A percentile compares a stretch with the other conserved stretches of the same genome.
phyloP scores from a whole-genome alignment of 2,888 invertebrate species.

The Drosophila quinaria region DNA sequence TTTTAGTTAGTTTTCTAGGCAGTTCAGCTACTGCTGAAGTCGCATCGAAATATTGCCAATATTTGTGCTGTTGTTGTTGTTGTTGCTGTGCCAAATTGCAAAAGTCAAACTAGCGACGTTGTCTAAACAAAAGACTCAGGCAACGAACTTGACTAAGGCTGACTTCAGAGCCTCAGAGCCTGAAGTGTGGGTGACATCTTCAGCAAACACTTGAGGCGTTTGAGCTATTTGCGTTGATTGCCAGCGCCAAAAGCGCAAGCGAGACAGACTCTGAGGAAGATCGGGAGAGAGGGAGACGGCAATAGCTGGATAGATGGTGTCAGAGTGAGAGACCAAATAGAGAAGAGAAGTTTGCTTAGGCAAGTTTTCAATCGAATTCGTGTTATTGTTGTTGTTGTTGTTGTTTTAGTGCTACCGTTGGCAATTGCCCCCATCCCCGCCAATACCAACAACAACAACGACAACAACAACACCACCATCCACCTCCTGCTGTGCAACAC shows the following conservation, averaged over 20 bases:
- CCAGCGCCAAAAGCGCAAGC: constrained; percentile 55
- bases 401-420: constrained; percentile 81
- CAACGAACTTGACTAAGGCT: constrained; percentile 76
- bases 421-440: constrained; percentile 14
- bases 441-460: not conserved
- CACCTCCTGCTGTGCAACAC: constrained; percentile 21
- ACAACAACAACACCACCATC: constrained; percentile 6
- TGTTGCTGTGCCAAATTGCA: constrained; percentile 69
- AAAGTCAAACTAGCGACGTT: constrained; percentile 79
- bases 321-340: constrained; percentile 15
- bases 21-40: constrained; percentile 35
- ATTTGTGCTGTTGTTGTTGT: constrained; percentile 62
- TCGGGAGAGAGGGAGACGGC: not conserved
- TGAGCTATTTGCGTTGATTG: constrained; percentile 82
- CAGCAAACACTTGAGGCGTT: constrained; percentile 82
- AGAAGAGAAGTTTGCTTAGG: constrained; percentile 43
- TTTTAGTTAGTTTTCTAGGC: constrained; percentile 62
- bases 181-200: constrained; percentile 82
- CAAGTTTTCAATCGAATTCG: constrained; percentile 66
- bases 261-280: constrained; percentile 3
- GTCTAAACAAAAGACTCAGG: constrained; percentile 80
- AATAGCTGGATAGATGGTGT: not conserved
- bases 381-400: constrained; percentile 79
- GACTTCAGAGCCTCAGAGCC: constrained; percentile 36
- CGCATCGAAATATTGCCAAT: constrained; percentile 69